Base-by-base conservation (phyloP, 2,113 vertebrate genomes). In the Stercorarius parasiticus region DNA sequence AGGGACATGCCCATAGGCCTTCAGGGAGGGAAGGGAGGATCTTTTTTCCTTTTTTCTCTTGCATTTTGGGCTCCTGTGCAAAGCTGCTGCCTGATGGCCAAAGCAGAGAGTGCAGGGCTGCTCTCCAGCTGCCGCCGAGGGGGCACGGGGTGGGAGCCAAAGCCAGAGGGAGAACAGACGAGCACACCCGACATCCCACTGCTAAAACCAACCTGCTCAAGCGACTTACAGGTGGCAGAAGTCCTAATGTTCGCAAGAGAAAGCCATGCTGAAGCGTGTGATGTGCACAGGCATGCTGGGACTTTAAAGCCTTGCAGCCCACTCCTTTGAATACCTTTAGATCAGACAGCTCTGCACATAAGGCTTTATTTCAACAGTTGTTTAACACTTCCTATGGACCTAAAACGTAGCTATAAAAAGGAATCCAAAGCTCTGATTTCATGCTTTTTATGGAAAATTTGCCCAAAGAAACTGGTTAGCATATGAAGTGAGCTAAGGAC, bases 301-400 rank as follows among this genome's bases (percentile, higher is more conserved):
- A 89, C 77, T 93, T 90, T 6, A 93, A 88, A 89, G 64, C 26
- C 29, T 55, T 76, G 59, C 38, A 47, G 62, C 50, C 27, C 87
- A 43, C 56, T 53, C 74, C 58, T 97, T 96, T 91, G 93, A 95
- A 91, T 70, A 87, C 55, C 73, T 92, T 93, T 34, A 82, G 69
- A 96, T 81, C 77, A 95, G 66, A 92, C 66, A n/a, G 87, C 67
- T 85, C 81, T 85, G 70, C 23, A 70, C 17, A 50, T 58, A 77
- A 79, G 38, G 64, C 42, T 79, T 22, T 21, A 42, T 84, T 95
- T 95, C 94, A 96, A 91, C 88, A 94, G 86, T 67, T 96, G 71
- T 82, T 88, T 64, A 96, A 93, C 43, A 82, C 82, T 96, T 97
- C 38, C 85, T 85, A 21, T 15, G 40, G 67, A 96, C 94, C 86